phyloP scores from a whole-genome alignment of 2,888 invertebrate genomes.

The Drosophila mimica region DNA sequence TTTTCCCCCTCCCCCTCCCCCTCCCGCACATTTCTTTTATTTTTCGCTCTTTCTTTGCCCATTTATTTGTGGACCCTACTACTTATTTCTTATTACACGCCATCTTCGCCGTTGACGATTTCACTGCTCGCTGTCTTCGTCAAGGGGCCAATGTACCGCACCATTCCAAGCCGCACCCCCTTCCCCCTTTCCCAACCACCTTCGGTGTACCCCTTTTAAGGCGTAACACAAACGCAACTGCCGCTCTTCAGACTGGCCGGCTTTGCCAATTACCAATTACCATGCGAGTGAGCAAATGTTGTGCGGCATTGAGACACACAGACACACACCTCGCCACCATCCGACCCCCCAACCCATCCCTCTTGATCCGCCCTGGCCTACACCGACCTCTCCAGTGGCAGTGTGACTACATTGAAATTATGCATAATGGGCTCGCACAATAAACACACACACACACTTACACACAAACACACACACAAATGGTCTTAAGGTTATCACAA shows the following conservation, averaged over 20 bases:
- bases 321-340: constrained; percentile 3
- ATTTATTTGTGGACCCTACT: constrained; percentile 48
- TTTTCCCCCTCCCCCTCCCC: neutral
- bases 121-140: constrained; percentile 49
- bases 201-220: constrained; percentile 7
- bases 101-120: constrained; percentile 61
- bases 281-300: constrained; percentile 61
- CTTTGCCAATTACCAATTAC: constrained; percentile 48
- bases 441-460: constrained; percentile 27
- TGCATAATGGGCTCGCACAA: constrained; percentile 57
- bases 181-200: neutral
- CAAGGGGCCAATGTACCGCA: constrained; percentile 69
- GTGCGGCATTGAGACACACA: constrained; percentile 51
- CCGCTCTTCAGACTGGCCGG: constrained; percentile 33
- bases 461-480: constrained; percentile 36
- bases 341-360: neutral
- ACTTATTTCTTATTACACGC: constrained; percentile 61
- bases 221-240: constrained; percentile 13
- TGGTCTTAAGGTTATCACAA: constrained; percentile 57
- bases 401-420: constrained; percentile 56
- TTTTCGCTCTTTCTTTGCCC: constrained; percentile 5
- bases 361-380: neutral
- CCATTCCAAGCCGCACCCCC: neutral
- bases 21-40: neutral
- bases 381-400: neutral